Evolutionary conservation across 2,888 invertebrate genomes (phyloP), one percentile per base, ranked within the genome.

Genomic region (Melieria crassipennis): DNA sequence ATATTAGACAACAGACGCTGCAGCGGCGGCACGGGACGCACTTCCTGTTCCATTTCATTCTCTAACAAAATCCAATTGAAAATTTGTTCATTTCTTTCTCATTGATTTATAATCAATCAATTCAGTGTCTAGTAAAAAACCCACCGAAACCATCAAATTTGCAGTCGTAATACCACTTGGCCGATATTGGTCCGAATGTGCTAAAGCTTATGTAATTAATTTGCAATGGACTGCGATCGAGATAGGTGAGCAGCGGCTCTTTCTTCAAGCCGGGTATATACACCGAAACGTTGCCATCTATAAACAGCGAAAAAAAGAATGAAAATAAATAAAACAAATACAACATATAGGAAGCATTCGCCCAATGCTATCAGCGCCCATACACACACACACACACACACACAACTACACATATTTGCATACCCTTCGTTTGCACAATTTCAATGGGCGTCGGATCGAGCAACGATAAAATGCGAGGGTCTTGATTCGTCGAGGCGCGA

Each of bases 111-210:
- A 30, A 42, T 43, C 7, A 42, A 16, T 11, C 10, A 9, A 61
- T 61, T 61, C 2, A 50, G 3, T 10, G 1, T 50, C 1, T 3
- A 11, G 3, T 50, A 50, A 50, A 30, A 58, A 48, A 55, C 67
- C 13, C 16, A 67, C 67, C 58, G 47, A 67, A 67, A 13, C 67
- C 67, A 67, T 30, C 30, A 11, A 83, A 84, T 61, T 79, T 73
- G 77, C 93, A 93, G 80, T 92, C 91, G 77, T 90, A 93, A 67
- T 90, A 88, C 88, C 92, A 92, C 79, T 91, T 91, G 0, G 91
- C 91, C 77, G 91, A 90, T 0, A 91, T 89, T 0, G 89, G 88
- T 5, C 88, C 88, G 90, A 92, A 93, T 0, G 92, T 89, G 11
- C 91, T 91, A 76, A 93, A 93, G 81, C 92, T 91, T 71, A 92